Conservation (phyloP, 2,797 vertebrate species). For the Neomorphus geoffroyi region DNA sequence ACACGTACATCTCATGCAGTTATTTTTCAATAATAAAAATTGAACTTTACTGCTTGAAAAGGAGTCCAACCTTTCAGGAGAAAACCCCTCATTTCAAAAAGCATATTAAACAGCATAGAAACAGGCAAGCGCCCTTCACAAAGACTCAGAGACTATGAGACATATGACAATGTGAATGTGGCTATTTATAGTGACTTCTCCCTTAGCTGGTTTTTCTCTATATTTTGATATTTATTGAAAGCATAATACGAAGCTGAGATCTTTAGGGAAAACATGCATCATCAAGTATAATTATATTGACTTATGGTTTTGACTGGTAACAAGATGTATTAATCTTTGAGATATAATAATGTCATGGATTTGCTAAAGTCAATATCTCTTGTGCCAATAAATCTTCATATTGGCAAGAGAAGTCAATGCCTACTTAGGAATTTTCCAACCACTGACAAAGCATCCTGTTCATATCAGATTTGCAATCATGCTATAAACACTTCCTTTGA, state of each 20-base stretch:
- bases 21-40: background rate
- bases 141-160: background rate
- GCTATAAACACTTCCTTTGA: constrained; percentile 47
- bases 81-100: background rate
- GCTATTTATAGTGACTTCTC: constrained; percentile 6
- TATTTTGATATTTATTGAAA: constrained; percentile 70
- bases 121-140: background rate
- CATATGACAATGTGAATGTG: background rate
- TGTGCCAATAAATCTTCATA: constrained; percentile 79
- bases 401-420: constrained; percentile 75
- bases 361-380: constrained; percentile 76
- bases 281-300: constrained; percentile 77
- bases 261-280: constrained; percentile 69
- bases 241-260: constrained; percentile 27
- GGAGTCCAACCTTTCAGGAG: background rate
- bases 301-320: constrained; percentile 72
- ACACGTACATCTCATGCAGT: background rate
- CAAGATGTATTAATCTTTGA: constrained; percentile 77
- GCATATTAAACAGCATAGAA: background rate
- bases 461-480: constrained; percentile 27
- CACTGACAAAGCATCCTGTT: constrained; percentile 71
- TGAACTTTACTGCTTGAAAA: background rate
- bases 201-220: background rate
- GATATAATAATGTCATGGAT: constrained; percentile 76
- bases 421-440: constrained; percentile 76